Percentiles rank a stretch among this genome's conserved stretches.
These are phyloP conservation scores for Exocentrus adspersus DNA, from an alignment of 2,888 invertebrate species.

Conservation along the genomic window DNA sequence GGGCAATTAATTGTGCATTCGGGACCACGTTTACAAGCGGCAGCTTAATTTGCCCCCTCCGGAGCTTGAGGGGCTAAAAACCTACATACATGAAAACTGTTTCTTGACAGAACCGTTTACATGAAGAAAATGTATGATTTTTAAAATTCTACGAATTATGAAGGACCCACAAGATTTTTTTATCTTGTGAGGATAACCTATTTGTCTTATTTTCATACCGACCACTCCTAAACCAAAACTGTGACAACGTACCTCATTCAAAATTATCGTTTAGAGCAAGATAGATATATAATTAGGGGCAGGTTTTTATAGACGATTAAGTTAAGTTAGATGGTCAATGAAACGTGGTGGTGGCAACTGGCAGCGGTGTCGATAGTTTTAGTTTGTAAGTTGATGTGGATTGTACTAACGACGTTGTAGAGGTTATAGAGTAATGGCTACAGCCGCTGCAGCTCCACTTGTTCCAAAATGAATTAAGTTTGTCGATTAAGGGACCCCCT, in stretches of 20 bases:
- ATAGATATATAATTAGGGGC: constrained; percentile 1
- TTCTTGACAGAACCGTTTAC: too few species aligned
- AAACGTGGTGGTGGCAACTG: too few species aligned
- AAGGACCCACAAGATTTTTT: too few species aligned
- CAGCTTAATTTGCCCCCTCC: constrained; percentile 42
- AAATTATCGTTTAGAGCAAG: not conserved
- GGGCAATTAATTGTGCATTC: constrained; percentile 62
- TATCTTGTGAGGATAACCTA: too few species aligned
- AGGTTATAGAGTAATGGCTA: constrained; percentile 36
- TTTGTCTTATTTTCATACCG: too few species aligned
- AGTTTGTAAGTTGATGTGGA: constrained; percentile 33
- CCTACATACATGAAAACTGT: too few species aligned
- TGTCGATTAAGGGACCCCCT: constrained; percentile 57
- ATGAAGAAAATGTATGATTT: too few species aligned
- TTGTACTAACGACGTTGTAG: constrained; percentile 30
- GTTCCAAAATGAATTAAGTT: constrained; percentile 59
- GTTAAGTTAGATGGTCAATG: constrained; percentile 20
- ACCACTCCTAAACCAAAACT: too few species aligned
- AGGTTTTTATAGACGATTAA: constrained; percentile 18
- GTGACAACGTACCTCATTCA: too few species aligned
- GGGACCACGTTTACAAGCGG: constrained; percentile 47
- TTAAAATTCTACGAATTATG: too few species aligned
- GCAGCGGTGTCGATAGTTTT: constrained; percentile 31
- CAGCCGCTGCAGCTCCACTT: constrained; percentile 47
- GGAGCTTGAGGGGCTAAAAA: constrained; percentile 19